Percentiles rank a stretch among this genome's conserved stretches.
Conservation (phyloP, 2,113 vertebrate species). For the Onychostoma macrolepis region DNA sequence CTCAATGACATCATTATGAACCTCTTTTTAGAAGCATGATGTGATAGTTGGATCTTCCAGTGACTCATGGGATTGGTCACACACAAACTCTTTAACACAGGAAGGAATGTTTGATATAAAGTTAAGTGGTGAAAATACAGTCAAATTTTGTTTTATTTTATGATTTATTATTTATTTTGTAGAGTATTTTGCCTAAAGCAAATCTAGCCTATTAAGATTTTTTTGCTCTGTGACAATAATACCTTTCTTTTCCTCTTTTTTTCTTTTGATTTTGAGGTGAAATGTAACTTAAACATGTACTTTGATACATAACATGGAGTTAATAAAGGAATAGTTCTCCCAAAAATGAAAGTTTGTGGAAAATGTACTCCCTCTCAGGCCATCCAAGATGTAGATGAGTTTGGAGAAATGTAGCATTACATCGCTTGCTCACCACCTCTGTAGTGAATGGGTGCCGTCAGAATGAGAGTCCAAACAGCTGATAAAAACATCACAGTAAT, state of each 20-base stretch:
- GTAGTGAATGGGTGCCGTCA: too few relatives aligned
- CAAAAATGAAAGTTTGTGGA: too few relatives aligned
- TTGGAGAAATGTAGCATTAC: too few relatives aligned
- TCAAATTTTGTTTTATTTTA: neutral
- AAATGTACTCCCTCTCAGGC: too few relatives aligned
- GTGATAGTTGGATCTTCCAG: constrained; percentile 22
- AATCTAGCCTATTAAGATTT: neutral
- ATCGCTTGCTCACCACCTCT: too few relatives aligned
- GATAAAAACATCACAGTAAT: too few relatives aligned
- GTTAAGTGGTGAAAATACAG: neutral
- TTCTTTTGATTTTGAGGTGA: neutral
- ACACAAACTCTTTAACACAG: neutral
- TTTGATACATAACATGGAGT: neutral
- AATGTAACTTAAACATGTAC: neutral
- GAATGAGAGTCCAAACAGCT: too few relatives aligned
- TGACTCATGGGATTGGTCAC: constrained; percentile 31
- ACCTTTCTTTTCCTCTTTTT: neutral
- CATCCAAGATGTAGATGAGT: neutral
- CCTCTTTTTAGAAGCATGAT: constrained; percentile 38
- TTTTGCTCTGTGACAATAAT: neutral
- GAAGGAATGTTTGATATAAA: neutral
- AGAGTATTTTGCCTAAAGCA: neutral
- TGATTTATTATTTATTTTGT: neutral
- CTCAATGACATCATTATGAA: neutral
- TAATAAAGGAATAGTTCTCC: neutral